Evolutionary conservation across 2,888 invertebrate species (phyloP), one percentile per base, ranked within the genome.

Genomic region (Rotaria sp.): DNA sequence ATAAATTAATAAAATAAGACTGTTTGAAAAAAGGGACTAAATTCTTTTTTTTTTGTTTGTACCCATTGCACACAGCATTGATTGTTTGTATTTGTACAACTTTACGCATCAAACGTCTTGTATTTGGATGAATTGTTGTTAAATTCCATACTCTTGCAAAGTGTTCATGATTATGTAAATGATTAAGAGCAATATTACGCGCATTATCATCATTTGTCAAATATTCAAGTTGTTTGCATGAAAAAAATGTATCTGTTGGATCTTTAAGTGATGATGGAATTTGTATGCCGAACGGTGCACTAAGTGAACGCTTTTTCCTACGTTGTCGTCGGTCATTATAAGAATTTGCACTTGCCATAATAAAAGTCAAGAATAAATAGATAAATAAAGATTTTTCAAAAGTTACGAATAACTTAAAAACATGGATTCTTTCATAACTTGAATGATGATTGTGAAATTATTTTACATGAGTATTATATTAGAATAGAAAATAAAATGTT

Each of bases 31-130:
- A 15, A 50, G 15, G 13, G 13, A 50, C 18, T 11, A 45, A 4
- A 50, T 50, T 50, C 48, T 52, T 21, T 21, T 8, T 21, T 67
- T 15, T 35, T 7, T 35, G 10, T 59, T 11, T 8, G 15, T 30
- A 67, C 67, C 67, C n/a, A 35, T 67, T 67, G 35, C 13, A 38
- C 0, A 75, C 45, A 45, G 75, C 38, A 75, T 75, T 75, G 38
- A 75, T 75, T 21, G 75, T 75, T 75, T 75, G 75, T 41, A 75
- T 75, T 75, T 75, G 75, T 26, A n/a, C 41, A 38, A 38, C 8
- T 75, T 75, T 75, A 24, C 75, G 38, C 26, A 75, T 45, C 24
- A 38, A 45, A 75, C 75, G 75, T 8, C 75, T 41, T 75, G 45
- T 41, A 41, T 75, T 30, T 26, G 75, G 75, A 18, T 75, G 75